Evolutionary conservation across 2,113 vertebrate genomes (phyloP).

Genomic region (Takifugu bimaculatus): DNA sequence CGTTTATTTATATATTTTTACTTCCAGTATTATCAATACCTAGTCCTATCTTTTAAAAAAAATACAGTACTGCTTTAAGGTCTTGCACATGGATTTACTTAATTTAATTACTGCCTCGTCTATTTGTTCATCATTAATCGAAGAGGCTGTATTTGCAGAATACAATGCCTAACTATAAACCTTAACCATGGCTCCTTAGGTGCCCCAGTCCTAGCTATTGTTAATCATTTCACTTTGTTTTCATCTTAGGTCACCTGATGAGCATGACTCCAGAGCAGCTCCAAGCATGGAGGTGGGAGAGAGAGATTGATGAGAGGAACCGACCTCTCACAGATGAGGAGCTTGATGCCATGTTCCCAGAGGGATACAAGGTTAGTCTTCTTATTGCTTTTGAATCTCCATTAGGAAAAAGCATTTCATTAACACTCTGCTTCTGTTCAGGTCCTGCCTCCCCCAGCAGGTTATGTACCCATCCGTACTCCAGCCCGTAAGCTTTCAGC

Average conservation of each 20-base stretch:
- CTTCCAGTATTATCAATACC: not conserved
- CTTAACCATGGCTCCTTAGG: too few relatives aligned
- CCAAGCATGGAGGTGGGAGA: conserved; percentile 97
- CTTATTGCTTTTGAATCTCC: not conserved
- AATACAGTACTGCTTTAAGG: too few relatives aligned
- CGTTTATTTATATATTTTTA: not conserved
- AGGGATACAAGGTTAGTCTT: conserved; percentile 89
- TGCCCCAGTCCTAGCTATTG: too few relatives aligned
- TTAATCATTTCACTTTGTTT: not conserved
- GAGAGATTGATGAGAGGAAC: conserved; percentile 97
- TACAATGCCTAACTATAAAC: too few relatives aligned
- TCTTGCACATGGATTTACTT: too few relatives aligned
- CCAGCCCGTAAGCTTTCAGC: conserved; percentile 94
- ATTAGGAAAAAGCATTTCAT: not conserved
- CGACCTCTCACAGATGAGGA: conserved; percentile 96
- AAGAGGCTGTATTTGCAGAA: too few relatives aligned
- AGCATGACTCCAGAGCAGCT: conserved; percentile 99
- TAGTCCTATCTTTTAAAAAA: too few relatives aligned
- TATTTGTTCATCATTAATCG: too few relatives aligned
- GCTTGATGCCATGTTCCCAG: conserved; percentile 97
- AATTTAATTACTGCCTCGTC: too few relatives aligned
- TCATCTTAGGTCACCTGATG: conserved; percentile 89
- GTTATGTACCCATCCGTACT: conserved; percentile 96
- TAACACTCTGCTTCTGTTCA: conserved; percentile 33
- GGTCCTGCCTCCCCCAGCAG: conserved; percentile 95